Base-by-base conservation (phyloP, 2,888 invertebrate species). In the Latheticus oryzae region DNA sequence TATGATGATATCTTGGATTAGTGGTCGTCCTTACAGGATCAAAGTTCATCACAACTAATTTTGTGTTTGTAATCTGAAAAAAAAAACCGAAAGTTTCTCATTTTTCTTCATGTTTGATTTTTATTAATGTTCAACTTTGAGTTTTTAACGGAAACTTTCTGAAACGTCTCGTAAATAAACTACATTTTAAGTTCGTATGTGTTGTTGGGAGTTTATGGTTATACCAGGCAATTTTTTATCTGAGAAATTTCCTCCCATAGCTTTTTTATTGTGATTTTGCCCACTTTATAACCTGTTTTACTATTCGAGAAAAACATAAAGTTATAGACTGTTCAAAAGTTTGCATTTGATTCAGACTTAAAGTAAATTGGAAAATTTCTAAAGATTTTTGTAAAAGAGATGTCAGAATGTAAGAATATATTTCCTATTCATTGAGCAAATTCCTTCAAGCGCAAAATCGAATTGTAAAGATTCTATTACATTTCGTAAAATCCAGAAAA, bases 151-250 rank as follows among this genome's bases (percentile, higher is more conserved):
- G 55, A 19, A 51, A 51, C 55, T 61, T 59, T 56, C 42, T 59
- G 59, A 53, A 30, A 24, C 30, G 33, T 58, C 52, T 43, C 56
- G 60, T 61, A 61, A 59, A 61, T 61, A 61, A 61, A 61, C 35
- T 61, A 59, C 56, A 56, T 51, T n/a, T n/a, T n/a, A n/a, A n/a
- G 60, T 56, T 58, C 58, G 40, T 58, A 58, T 61, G 58, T 48
- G 28, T 40, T 58, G 61, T 59, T 61, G 58, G 54, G 37, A 9
- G 13, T 63, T 58, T 61, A 61, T 63, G 61, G 58, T 59, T 59
- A 61, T 63, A 61, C 56, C 58, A 30, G 61, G 51, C 57, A 50
- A 60, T 62, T 60, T 61, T 63, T 63, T 63, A 55, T 61, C 52
- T 47, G 33, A 26, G 43, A 50, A 61, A 48, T 59, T 61, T 62